Base-by-base conservation (phyloP, 1,140 invertebrate species). In the Pseudomyrmex dendroicus region DNA sequence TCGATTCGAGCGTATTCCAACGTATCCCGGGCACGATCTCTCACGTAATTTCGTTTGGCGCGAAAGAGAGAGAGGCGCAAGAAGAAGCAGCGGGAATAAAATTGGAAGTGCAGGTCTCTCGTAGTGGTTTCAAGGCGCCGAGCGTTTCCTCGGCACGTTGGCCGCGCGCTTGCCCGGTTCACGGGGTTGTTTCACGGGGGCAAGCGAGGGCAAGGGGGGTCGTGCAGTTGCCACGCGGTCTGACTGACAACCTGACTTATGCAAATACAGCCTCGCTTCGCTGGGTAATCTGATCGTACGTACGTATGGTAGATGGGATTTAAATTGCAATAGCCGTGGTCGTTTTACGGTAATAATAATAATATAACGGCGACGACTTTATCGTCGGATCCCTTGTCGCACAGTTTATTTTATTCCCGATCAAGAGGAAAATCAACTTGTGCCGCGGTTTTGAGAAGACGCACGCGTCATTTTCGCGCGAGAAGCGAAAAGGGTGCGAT, bases 191-290 rank as follows among this genome's bases (percentile, higher is more conserved):
- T 91, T 87, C 87, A 84, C 35, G 35, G 90, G 87, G 90, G 90
- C 88, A 89, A 83, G 88, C 86, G 87, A 90, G 91, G 90, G 86
- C 89, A 91, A 90, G 91, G 90, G 89, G 92, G 93, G 92, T 94
- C 93, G 90, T 85, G 77, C 86, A 87, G 90, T 93, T 94, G 93
- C 93, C 93, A 94, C 87, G 90, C 91, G 89, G 90, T 90, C 92
- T 93, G 93, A 94, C 93, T 94, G 93, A 94, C 93, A 94, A 93
- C 89, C 93, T 94, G 93, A 94, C 93, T 94, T 94, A 94, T 94
- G 93, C 93, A 94, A 94, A 94, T 94, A 94, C 90, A 91, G 82
- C 83, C 91, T 92, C 91, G 89, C 90, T 89, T 90, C 86, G 89
- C 74, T 87, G 86, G 86, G 90, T 92, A 93, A 93, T 94, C 92